Evolutionary conservation across 2,797 vertebrate genomes (phyloP).

Genomic region (Crenuchus spilurus): DNA sequence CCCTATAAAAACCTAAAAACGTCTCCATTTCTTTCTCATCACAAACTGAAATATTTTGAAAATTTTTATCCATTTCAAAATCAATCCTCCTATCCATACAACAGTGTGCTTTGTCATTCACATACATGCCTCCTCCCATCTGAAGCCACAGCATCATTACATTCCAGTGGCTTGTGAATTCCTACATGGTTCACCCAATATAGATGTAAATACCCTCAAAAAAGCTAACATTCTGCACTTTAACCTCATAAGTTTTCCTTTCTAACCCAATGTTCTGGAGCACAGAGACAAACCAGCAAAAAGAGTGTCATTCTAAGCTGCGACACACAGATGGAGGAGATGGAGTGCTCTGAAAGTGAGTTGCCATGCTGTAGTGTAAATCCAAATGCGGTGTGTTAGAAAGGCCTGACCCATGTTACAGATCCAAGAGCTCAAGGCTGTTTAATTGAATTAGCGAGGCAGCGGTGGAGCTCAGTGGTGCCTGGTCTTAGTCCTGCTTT

Average conservation of each 20-base stretch:
- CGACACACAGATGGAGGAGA: neutral
- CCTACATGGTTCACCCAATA: conserved; percentile 17
- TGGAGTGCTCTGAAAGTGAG: neutral
- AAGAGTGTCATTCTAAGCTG: conserved; percentile 2
- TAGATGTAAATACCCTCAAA: conserved; percentile 11
- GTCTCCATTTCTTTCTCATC: neutral
- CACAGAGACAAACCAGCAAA: neutral
- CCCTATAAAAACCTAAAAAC: no score
- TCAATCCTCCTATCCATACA: neutral
- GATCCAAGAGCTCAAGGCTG: conserved; percentile 36
- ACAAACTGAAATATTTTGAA: no score
- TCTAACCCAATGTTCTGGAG: neutral
- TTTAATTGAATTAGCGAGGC: conserved; percentile 58
- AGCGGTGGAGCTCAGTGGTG: conserved; percentile 41
- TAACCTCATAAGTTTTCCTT: neutral
- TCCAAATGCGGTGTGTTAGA: conserved; percentile 36
- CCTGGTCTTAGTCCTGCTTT: conserved; percentile 44
- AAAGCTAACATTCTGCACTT: conserved; percentile 12
- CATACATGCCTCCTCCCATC: neutral
- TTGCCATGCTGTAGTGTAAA: conserved; percentile 42
- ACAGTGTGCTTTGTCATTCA: neutral
- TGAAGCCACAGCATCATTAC: neutral
- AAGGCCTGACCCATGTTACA: conserved; percentile 35
- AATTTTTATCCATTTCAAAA: conserved; percentile 9
- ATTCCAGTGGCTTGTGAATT: conserved; percentile 9